Evolutionary conservation across 2,113 vertebrate species (phyloP), one percentile per base, ranked within the genome.

Genomic region (Prunella fulvescens): DNA sequence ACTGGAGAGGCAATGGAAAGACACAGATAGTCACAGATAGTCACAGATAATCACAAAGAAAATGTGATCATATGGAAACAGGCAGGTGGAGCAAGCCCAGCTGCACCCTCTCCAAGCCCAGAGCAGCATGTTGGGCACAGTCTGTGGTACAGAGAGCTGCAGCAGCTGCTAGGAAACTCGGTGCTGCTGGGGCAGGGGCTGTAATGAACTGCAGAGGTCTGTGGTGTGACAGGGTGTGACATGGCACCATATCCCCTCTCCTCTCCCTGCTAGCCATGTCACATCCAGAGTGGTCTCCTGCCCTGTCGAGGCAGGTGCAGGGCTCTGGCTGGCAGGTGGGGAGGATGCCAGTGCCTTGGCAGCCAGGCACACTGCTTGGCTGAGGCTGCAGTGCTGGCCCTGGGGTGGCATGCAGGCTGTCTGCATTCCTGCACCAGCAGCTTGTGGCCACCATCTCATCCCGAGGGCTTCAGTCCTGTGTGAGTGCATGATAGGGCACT

Each of bases 391-490:
- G 26, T 20, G 29, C 60, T 3, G 7, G 37, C 62, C 39, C 47
- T 3, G 5, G 26, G 1, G 10, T 15, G 48, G 29, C 50, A 17
- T 16, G 51, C 29, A 22, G 44, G 25, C 19, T 18, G 1, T 44
- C 50, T 48, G 42, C 29, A 4, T n/a, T 67, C 58, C 53, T 81
- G 76, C 53, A 45, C 6, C 0, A 0, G 14, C n/a, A 16, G 8
- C 37, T 60, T 9, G 33, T 0, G 0, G 56, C 14, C 56, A 47
- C 33, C 14, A 0, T 15, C 44, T 50, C 54, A 5, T 11, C 10
- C 9, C 3, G 7, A 15, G 17, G 20, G 48, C 54, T 35, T 72
- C 19, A 44, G 48, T 33, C 58, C 50, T 45, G 53, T 0, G 0
- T 14, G 67, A 35, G 26, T 20, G 35, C 47, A 7, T 1, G 2